Evolutionary conservation across 2,113 vertebrate genomes (phyloP), one percentile per base, ranked within the genome.

Genomic region (Aix galericulata): DNA sequence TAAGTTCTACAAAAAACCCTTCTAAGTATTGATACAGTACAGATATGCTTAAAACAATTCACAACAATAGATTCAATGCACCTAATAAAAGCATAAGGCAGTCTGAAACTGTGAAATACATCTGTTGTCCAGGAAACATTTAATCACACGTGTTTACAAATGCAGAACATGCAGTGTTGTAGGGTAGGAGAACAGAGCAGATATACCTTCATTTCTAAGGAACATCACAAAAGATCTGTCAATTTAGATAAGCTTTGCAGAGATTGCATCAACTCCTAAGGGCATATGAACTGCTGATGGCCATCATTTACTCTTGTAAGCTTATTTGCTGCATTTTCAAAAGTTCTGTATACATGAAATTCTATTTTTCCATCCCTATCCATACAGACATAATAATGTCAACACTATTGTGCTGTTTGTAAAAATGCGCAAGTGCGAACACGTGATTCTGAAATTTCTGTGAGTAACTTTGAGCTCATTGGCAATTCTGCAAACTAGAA

Each of bases 171-270:
- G 15, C 4, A 9, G 36, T 58, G 58, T 76, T 69, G 17, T 14
- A 60, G 27, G 71, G 34, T 27, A 82, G 34, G 26, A 53, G 6
- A 27, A 21, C 17, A 27, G 91, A 71, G 38, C 17, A 77, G 59
- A 74, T 64, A 68, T 2, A 38, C 18, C 63, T 95, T 95, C 88
- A 93, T 97, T 97, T 95, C 88, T 80, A 6, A 31, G 42, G 31
- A 83, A 77, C 17, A 17, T 85, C 46, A 42, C 23, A 93, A 90
- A 95, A 93, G 87, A 97, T 94, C 60, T 93, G 91, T 23, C 34
- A 81, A 58, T 92, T 79, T 80, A 90, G 84, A 93, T 93, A 95
- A 97, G 66, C 50, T 90, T 96, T 95, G 91, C 77, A 72, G 42
- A 95, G 86, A 89, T 62, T 93, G 29, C 36, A 55, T 94, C 86